Percentiles rank a stretch among this genome's conserved stretches.
phyloP scores from a whole-genome alignment of 2,888 invertebrate genomes.

The Acronicta psi region DNA sequence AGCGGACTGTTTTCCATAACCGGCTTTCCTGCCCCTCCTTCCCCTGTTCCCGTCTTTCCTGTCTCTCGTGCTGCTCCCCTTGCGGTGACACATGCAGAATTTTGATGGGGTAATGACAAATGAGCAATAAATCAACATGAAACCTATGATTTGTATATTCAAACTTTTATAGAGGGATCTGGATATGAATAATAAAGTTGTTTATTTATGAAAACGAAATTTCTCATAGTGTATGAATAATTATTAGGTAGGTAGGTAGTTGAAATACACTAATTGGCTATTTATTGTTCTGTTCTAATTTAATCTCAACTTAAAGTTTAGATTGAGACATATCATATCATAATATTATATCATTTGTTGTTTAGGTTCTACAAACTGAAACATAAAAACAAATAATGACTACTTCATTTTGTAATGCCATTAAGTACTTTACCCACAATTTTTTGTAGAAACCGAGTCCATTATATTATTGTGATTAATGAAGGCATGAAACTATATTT shows the following conservation, averaged over 20 bases:
- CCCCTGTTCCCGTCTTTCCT: constrained; percentile 34
- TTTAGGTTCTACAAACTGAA: too few relatives aligned
- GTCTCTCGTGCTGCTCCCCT: constrained; percentile 57
- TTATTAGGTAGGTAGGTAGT: too few relatives aligned
- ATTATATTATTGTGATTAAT: constrained; percentile 28
- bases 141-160: constrained; percentile 51
- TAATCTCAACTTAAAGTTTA: not conserved
- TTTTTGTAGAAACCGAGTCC: constrained; percentile 15
- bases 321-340: not conserved
- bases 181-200: constrained; percentile 41
- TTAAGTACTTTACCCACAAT: not conserved
- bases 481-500: constrained; percentile 3
- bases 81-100: constrained; percentile 78
- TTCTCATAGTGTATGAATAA: too few relatives aligned
- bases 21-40: constrained; percentile 45
- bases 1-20: constrained; percentile 77
- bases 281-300: not conserved
- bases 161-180: constrained; percentile 42
- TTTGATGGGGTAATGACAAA: constrained; percentile 73
- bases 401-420: not conserved
- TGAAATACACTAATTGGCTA: not conserved
- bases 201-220: constrained; percentile 1
- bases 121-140: constrained; percentile 59
- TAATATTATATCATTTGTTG: too few relatives aligned
- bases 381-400: not conserved